These are phyloP conservation scores for Coreoperca whiteheadi DNA, from an alignment of 2,113 vertebrate genomes.

Conservation along the genomic window DNA sequence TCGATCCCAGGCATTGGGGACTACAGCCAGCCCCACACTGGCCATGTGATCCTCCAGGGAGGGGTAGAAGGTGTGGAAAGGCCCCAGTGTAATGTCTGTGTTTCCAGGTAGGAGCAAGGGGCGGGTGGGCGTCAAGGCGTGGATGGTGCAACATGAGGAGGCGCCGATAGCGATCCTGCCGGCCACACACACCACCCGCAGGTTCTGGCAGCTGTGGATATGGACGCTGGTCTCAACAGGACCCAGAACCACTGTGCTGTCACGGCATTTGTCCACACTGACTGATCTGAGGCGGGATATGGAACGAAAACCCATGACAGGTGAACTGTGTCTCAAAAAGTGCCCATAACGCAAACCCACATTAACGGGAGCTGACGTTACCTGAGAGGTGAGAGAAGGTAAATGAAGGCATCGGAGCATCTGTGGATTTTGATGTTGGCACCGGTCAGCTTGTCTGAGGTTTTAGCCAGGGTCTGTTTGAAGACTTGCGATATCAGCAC, in stretches of 20 bases:
- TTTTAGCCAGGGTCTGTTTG: slow-evolving; percentile 95
- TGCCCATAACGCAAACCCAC: no score
- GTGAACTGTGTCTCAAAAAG: not conserved
- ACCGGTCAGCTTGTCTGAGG: slow-evolving; percentile 90
- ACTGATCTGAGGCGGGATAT: slow-evolving; percentile 85
- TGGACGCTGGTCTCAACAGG: slow-evolving; percentile 91
- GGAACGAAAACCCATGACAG: not conserved
- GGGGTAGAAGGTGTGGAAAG: slow-evolving; percentile 95
- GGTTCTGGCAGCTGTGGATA: slow-evolving; percentile 90
- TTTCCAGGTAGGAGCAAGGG: slow-evolving; percentile 94
- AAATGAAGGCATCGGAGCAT: slow-evolving; percentile 94
- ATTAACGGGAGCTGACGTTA: slow-evolving; percentile 59
- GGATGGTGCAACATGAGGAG: slow-evolving; percentile 86
- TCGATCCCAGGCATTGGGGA: slow-evolving; percentile 93
- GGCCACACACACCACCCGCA: slow-evolving; percentile 89
- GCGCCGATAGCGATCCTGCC: slow-evolving; percentile 87
- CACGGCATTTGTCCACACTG: slow-evolving; percentile 93
- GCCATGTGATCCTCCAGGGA: slow-evolving; percentile 98
- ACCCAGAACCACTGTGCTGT: slow-evolving; percentile 92
- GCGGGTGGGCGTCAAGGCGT: slow-evolving; percentile 89
- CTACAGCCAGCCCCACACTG: slow-evolving; percentile 91
- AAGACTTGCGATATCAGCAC: slow-evolving; percentile 95
- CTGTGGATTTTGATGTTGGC: slow-evolving; percentile 92
- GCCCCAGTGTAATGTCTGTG: slow-evolving; percentile 87
- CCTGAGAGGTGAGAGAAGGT: slow-evolving; percentile 95